These are phyloP conservation scores for Himantopus leucocephalus DNA, from an alignment of 2,113 vertebrate genomes.

Conservation along the genomic window DNA sequence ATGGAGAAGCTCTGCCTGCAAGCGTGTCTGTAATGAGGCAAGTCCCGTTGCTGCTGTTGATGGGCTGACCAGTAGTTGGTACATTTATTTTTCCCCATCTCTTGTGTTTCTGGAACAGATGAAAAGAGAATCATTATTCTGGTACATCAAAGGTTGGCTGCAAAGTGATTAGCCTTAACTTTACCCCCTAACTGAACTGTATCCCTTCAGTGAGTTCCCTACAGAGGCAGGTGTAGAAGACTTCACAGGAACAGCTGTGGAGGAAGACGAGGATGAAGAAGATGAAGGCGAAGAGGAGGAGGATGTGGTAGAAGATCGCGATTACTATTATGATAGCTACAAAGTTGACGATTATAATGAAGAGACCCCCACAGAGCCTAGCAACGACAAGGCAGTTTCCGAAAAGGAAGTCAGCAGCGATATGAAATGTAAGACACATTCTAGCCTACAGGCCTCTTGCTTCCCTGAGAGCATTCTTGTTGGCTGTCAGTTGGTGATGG, in stretches of 20 bases:
- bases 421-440: conserved; percentile 83
- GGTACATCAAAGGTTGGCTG: neutral
- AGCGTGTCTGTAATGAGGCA: neutral
- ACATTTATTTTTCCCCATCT: neutral
- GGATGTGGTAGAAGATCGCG: conserved; percentile 81
- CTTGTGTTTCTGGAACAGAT: neutral
- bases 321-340: conserved; percentile 81
- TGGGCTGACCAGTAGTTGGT: neutral
- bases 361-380: conserved; percentile 72
- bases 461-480: neutral
- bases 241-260: conserved; percentile 77
- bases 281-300: conserved; percentile 83
- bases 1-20: neutral
- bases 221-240: conserved; percentile 82
- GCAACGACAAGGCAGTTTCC: conserved; percentile 37
- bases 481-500: neutral
- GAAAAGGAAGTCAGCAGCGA: conserved; percentile 84
- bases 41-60: neutral
- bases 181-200: neutral
- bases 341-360: conserved; percentile 82
- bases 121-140: neutral
- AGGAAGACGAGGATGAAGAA: conserved; percentile 78
- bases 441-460: neutral
- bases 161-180: neutral
- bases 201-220: conserved; percentile 77